A percentile compares a stretch with the other conserved stretches of the same genome.
Evolutionary conservation across 2,113 vertebrate genomes (phyloP).

Genomic region (Brachirus orientalis): DNA sequence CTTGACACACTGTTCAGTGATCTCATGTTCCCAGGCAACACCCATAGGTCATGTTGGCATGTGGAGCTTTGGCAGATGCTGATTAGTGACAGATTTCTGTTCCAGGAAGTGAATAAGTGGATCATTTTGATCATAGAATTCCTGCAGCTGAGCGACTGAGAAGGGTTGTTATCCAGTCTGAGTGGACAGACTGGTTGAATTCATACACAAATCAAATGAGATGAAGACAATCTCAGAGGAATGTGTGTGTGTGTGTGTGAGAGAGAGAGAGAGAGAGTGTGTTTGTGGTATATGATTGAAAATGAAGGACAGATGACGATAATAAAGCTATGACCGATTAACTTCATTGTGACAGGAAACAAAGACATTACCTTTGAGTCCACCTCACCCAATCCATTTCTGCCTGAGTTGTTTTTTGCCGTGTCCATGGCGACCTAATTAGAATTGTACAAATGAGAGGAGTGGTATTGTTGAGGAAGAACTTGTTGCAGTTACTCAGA

Average conservation of each 20-base stretch:
- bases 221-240: constrained; percentile 18
- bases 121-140: constrained; percentile 12
- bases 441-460: constrained; percentile 69
- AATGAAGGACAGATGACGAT: constrained; percentile 23
- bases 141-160: constrained; percentile 1
- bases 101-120: constrained; percentile 24
- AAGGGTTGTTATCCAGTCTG: constrained; percentile 22
- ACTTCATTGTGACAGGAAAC: constrained; percentile 34
- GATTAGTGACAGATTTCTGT: constrained; percentile 38
- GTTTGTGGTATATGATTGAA: constrained; percentile 16
- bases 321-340: constrained; percentile 3
- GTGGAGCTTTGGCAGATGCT: constrained; percentile 13
- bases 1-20: constrained; percentile 28
- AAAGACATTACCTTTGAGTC: constrained; percentile 70
- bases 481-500: constrained; percentile 53
- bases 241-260: constrained; percentile 4
- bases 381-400: constrained; percentile 71
- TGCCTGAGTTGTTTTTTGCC: constrained; percentile 63
- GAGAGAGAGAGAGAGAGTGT: too few species aligned
- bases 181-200: constrained; percentile 48
- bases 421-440: constrained; percentile 78
- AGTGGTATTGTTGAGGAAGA: constrained; percentile 55
- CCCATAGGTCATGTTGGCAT: constrained; percentile 12
- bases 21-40: constrained; percentile 45
- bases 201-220: constrained; percentile 16